Base-by-base conservation (phyloP, 2,113 vertebrate genomes). In the Alouatta palliata region DNA sequence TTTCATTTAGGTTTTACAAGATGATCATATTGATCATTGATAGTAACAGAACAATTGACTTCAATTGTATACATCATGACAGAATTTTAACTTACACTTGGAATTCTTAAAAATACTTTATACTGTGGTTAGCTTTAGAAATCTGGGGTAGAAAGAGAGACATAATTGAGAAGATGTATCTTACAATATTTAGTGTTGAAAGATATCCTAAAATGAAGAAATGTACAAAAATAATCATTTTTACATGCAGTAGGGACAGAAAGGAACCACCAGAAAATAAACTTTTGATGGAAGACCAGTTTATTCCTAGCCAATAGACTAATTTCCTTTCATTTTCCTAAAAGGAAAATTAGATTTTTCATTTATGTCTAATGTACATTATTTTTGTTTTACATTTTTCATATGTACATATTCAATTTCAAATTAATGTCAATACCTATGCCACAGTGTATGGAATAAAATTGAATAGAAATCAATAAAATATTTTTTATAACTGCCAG, bases 1-100 rank as follows among this genome's bases (percentile, higher is more conserved):
- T 96, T 97, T 79, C 47, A 85, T 94, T 93, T 94, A 81, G 19
- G 80, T 71, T 91, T 89, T 64, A 54, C 23, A 93, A 79, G 40
- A 64, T 75, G 32, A 30, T 83, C 30, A n/a, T 16, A 49, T 6
- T 49, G 64, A 76, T 92, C n/a, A 45, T 35, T 54, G 64, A 32
- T 49, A 12, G 11, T 49, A 25, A 19, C 35, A 45, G 2, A 94
- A 54, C 5, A 52, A 4, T 76, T 87, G 25, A 87, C 76, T 77
- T 97, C 49, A 37, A 45, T 52, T 58, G 9, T 90, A 47, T 32
- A 30, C 21, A 86, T 5, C 58, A 3, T 79, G 19, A 97, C 87
- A 43, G 40, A 14, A 37, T 91, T 92, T 90, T 93, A 27, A 90
- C 4, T 86, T 70, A 30, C 30, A 52, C 3, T 9, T 73, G 40